Conservation (phyloP, 2,888 invertebrate species). For the Scaeva pyrastri region DNA sequence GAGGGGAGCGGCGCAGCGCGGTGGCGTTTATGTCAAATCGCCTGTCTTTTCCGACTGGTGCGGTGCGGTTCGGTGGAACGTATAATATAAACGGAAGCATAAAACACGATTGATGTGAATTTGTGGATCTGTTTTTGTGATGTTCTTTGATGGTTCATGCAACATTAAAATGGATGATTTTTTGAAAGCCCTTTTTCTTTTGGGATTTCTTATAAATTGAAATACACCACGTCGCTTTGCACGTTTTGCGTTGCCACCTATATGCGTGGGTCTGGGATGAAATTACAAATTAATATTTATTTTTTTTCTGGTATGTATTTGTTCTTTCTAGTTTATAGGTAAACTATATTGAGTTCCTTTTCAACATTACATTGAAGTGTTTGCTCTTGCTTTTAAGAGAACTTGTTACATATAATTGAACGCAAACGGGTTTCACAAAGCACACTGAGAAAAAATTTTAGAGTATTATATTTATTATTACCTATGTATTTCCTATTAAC, state of each 20-base stretch:
- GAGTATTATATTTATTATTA: too few species aligned
- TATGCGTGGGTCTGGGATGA: constrained; percentile 42
- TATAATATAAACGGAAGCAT: constrained; percentile 61
- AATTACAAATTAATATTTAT: constrained; percentile 49
- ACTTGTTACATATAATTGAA: too few species aligned
- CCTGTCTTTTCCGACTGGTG: constrained; percentile 32
- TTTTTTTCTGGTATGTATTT: neutral
- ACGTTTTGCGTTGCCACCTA: neutral
- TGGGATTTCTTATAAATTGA: constrained; percentile 47
- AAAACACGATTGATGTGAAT: constrained; percentile 66
- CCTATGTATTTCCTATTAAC: too few species aligned
- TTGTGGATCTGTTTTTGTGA: constrained; percentile 62
- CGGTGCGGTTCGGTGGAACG: constrained; percentile 11
- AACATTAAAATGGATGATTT: constrained; percentile 69
- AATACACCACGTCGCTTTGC: constrained; percentile 56
- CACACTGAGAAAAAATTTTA: too few species aligned
- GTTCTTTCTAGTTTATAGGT: neutral
- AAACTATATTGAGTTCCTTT: too few species aligned
- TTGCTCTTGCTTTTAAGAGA: too few species aligned
- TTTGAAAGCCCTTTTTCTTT: constrained; percentile 56
- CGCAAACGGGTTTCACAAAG: too few species aligned
- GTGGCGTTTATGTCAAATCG: constrained; percentile 36
- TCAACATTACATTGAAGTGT: too few species aligned
- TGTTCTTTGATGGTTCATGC: constrained; percentile 69
- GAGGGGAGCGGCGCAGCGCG: neutral